Evolutionary conservation across 1,140 invertebrate species (phyloP).

Genomic region (Papilio polyxenes): DNA sequence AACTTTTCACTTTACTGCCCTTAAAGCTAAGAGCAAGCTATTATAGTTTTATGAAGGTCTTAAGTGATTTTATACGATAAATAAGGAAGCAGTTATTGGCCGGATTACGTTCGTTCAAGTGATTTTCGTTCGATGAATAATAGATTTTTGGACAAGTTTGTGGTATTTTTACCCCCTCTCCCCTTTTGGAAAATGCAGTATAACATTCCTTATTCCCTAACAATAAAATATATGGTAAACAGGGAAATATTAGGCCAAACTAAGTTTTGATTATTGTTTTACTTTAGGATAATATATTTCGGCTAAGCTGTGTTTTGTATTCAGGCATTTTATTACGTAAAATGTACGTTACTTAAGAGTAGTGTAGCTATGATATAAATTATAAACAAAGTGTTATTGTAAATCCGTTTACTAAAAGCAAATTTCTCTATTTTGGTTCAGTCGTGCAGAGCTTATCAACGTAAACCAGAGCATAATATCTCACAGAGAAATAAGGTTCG

Average conservation of each 20-base stretch:
- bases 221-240: no score
- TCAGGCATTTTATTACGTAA: no score
- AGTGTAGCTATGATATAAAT: background rate
- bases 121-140: background rate
- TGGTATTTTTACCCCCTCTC: no score
- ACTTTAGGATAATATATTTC: no score
- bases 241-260: no score
- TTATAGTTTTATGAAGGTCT: conserved; percentile 15
- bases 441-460: background rate
- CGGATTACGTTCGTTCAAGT: background rate
- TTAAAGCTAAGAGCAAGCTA: conserved; percentile 4
- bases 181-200: background rate
- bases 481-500: conserved; percentile 7
- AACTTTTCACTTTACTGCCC: conserved; percentile 1
- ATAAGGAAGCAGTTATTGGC: background rate
- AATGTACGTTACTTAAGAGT: no score
- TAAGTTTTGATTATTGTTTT: no score
- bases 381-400: background rate
- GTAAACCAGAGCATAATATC: conserved; percentile 11
- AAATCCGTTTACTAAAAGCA: background rate
- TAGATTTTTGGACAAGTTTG: no score
- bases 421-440: background rate
- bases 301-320: no score
- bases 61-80: conserved; percentile 22
- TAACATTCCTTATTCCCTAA: background rate